Evolutionary conservation across 2,113 vertebrate genomes (phyloP), one percentile per base, ranked within the genome.

Genomic region (Bucco capensis): DNA sequence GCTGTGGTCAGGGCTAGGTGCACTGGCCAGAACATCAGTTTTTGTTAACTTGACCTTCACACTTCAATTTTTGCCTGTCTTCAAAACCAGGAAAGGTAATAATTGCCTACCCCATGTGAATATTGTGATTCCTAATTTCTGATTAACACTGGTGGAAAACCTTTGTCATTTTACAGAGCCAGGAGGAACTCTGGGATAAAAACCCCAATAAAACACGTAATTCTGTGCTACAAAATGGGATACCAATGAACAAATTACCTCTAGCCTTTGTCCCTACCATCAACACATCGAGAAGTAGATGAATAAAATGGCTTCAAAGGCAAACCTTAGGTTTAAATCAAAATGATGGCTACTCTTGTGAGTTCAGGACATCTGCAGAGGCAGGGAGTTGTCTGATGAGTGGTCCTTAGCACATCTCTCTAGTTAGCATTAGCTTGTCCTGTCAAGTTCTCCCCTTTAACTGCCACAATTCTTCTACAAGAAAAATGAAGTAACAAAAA

Each of bases 31-130:
- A 79, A 71, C 9, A 65, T 56, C 15, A 47, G 53, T 25, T 79
- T 94, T 47, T 49, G 7, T 31, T 73, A 73, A 49, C 50, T 88
- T 91, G 83, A 79, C 53, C 64, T 69, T 95, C 88, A 90, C 72
- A 93, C 75, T 88, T 88, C 14, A 27, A 76, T 93, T 88, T n/a
- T 94, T 75, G 37, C 50, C 57, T 28, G 74, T 75, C 78, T 87
- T 44, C 53, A 87, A 89, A 84, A 27, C 61, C 91, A 56, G 37
- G 28, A 50, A 81, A 83, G 73, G 92, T 78, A 77, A 83, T 89
- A 89, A 89, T 66, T 92, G 65, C 47, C 87, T 74, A 91, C 42
- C 46, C n/a, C 35, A 37, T 31, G 40, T 65, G 54, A 91, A 65
- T 85, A 69, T 21, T 69, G 51, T 77, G 65, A 84, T 78, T 89